phyloP scores from a whole-genome alignment of 2,113 vertebrate genomes.

The Triplophysa siluroides region DNA sequence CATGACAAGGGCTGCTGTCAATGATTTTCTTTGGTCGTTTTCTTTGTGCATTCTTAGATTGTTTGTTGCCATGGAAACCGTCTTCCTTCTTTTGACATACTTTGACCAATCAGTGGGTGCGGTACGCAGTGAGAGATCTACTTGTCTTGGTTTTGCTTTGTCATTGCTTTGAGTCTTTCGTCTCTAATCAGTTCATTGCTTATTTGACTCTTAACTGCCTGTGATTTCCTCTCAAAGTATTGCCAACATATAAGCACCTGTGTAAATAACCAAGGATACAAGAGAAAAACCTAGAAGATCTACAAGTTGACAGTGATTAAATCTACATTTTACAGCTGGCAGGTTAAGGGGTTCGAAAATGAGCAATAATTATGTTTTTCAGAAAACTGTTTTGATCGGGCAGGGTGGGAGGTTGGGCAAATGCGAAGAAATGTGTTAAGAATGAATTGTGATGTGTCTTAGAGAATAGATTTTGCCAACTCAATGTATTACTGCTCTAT shows the following conservation, averaged over 20 bases:
- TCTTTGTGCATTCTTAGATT: slow-evolving; percentile 44
- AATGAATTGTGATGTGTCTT: slow-evolving; percentile 5
- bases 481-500: slow-evolving; percentile 26
- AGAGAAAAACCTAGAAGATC: slow-evolving; percentile 2
- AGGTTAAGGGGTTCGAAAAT: background rate
- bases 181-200: slow-evolving; percentile 36
- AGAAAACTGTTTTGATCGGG: background rate
- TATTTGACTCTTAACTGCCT: slow-evolving; percentile 49
- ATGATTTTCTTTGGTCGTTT: slow-evolving; percentile 33
- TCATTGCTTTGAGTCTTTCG: slow-evolving; percentile 13
- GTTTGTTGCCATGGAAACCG: slow-evolving; percentile 42
- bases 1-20: slow-evolving; percentile 73
- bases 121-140: background rate
- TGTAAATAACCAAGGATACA: slow-evolving; percentile 33
- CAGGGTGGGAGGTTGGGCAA: background rate
- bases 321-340: slow-evolving; percentile 16
- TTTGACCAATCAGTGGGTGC: slow-evolving; percentile 6
- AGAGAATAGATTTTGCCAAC: slow-evolving; percentile 8
- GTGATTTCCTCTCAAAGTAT: slow-evolving; percentile 45
- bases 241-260: slow-evolving; percentile 38
- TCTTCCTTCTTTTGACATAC: slow-evolving; percentile 25
- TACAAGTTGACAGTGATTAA: background rate
- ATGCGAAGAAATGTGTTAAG: background rate
- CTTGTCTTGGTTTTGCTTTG: slow-evolving; percentile 6
- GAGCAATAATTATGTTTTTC: slow-evolving; percentile 27